phyloP scores from a whole-genome alignment of 2,888 invertebrate genomes.

The Pristionchus mayeri region DNA sequence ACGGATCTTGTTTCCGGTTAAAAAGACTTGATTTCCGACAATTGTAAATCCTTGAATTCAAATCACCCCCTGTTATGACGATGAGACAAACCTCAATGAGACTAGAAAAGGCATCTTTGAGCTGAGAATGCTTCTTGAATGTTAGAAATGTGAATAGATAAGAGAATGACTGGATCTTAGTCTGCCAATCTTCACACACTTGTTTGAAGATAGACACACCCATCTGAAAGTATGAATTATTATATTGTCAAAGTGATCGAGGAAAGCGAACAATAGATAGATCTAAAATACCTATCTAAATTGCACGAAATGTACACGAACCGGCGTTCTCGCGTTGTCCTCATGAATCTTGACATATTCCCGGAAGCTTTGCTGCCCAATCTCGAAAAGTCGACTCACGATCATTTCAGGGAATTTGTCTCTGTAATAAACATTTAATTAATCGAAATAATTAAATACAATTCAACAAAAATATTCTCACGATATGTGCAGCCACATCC shows the following conservation, averaged over 20 bases:
- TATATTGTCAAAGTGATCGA: not conserved
- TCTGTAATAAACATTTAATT: constrained; percentile 52
- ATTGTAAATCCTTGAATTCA: too few species aligned
- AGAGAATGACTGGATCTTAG: constrained; percentile 38
- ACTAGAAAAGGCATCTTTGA: constrained; percentile 54
- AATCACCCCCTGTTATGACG: too few species aligned
- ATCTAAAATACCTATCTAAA: not conserved
- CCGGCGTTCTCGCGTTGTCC: constrained; percentile 10
- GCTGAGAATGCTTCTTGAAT: constrained; percentile 54
- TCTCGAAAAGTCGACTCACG: constrained; percentile 55
- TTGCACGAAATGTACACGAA: not conserved
- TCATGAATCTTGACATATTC: constrained; percentile 50
- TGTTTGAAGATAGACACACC: not conserved
- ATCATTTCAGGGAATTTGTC: constrained; percentile 56
- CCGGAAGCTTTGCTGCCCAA: constrained; percentile 58
- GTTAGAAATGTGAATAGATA: constrained; percentile 58
- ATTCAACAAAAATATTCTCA: constrained; percentile 42
- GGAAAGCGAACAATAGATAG: not conserved
- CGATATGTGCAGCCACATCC: constrained; percentile 66
- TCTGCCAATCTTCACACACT: not conserved
- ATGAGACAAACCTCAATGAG: constrained; percentile 53
- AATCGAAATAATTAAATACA: not conserved
- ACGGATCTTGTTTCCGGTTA: too few species aligned
- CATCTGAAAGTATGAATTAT: not conserved
- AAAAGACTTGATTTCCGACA: too few species aligned